Evolutionary conservation across 1,140 invertebrate genomes (phyloP).

Genomic region (Colletes gigas): DNA sequence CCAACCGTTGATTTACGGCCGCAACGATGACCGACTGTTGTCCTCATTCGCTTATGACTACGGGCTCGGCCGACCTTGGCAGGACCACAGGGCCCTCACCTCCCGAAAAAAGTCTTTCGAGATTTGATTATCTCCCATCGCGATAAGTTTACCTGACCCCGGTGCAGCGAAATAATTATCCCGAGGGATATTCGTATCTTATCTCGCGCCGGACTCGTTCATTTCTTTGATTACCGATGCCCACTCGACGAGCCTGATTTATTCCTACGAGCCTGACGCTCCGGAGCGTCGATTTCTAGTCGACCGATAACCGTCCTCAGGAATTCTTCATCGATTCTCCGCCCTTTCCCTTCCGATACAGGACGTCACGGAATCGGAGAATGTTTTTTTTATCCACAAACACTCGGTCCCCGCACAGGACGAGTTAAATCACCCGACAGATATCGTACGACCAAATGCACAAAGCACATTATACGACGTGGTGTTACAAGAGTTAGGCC

Average conservation of each 20-base stretch:
- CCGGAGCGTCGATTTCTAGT: neutral
- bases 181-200: neutral
- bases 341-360: too few species aligned
- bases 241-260: neutral
- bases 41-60: slow-evolving; percentile 70
- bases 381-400: too few species aligned
- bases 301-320: too few species aligned
- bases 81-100: neutral
- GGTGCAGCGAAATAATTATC: slow-evolving; percentile 33
- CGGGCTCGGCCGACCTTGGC: slow-evolving; percentile 74
- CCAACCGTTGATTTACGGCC: slow-evolving; percentile 77
- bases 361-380: too few species aligned
- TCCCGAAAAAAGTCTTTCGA: neutral
- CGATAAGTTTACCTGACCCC: slow-evolving; percentile 36
- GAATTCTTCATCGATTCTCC: too few species aligned
- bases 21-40: slow-evolving; percentile 79
- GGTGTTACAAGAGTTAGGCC: too few species aligned
- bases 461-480: too few species aligned
- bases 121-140: slow-evolving; percentile 37
- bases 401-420: too few species aligned
- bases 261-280: neutral
- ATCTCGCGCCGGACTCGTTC: neutral
- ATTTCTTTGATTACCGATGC: slow-evolving; percentile 22
- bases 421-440: too few species aligned
- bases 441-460: too few species aligned